phyloP scores from a whole-genome alignment of 2,888 invertebrate genomes.

The Lepidochrysops patricia region DNA sequence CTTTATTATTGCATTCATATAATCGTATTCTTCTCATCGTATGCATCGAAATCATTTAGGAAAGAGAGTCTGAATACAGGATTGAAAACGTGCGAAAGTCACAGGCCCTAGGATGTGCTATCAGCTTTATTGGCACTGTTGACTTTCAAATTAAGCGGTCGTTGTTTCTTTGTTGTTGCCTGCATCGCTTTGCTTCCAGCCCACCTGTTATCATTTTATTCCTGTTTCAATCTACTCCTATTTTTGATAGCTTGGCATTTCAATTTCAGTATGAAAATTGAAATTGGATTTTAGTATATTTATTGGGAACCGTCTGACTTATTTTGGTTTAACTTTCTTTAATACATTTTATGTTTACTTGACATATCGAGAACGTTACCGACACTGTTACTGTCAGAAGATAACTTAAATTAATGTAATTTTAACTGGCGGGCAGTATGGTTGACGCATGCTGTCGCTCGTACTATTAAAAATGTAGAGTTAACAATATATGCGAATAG shows the following conservation, averaged over 20 bases:
- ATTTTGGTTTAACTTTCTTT: neutral
- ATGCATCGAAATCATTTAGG: neutral
- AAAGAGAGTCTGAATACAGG: neutral
- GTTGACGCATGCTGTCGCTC: no score
- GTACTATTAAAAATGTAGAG: no score
- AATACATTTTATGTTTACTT: no score
- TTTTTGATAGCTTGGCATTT: conserved; percentile 28
- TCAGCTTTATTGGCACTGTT: neutral
- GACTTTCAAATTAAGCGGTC: conserved; percentile 16
- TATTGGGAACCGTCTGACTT: neutral
- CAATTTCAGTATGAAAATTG: conserved; percentile 26
- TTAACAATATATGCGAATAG: no score
- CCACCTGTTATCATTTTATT: conserved; percentile 23
- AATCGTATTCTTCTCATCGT: no score
- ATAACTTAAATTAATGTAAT: no score
- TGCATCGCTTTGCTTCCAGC: conserved; percentile 15
- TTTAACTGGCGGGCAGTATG: no score
- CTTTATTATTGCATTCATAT: no score
- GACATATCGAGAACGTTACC: no score
- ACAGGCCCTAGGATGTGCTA: neutral
- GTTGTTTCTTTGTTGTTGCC: conserved; percentile 17
- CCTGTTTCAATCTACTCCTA: conserved; percentile 18
- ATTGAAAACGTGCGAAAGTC: neutral
- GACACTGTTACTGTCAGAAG: no score
- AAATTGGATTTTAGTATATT: conserved; percentile 20